Evolutionary conservation across 2,797 vertebrate genomes (phyloP), one percentile per base, ranked within the genome.

Genomic region (Periophthalmus magnuspinnatus): DNA sequence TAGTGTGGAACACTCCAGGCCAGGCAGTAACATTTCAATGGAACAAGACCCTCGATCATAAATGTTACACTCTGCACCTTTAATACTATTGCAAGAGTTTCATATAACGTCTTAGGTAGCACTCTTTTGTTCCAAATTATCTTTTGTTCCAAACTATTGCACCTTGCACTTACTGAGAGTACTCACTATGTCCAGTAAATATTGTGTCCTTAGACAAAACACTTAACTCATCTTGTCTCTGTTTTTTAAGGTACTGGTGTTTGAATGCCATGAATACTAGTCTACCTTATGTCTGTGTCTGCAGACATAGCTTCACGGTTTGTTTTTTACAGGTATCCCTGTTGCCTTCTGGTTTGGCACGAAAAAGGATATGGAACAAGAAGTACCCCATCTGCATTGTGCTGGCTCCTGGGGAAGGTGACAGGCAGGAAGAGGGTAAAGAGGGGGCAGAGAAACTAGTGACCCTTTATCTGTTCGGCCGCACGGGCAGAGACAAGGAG

Each of bases 291-390:
- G 19, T 52, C 50, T n/a, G 50, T 52, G 6, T 9, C 19, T 21
- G n/a, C 16, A 48, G 19, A 50, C 1, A 50, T 9, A n/a, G 19
- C 3, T 54, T 54, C 2, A 4, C 22, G 52, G 8, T 57, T 16
- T 28, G 6, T 58, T 14, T n/a, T 34, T 60, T 1, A 9, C 75
- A 96, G 95, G 90, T 96, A 16, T 93, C 90, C 69, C 89, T 96
- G 61, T 84, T 92, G 63, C 95, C 96, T 0, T 59, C 88, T 4
- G 90, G 87, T 70, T 86, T 97, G 89, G 95, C 96, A 50, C 93
- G 92, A 38, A 97, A 96, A 82, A 83, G 95, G 67, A 79, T 93
- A 0, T 96, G 96, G 96, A 97, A 96, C 86, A 96, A 93, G 87
- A 97, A 96, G 74, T 97, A 96, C 61, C 95, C 96, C 73, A 93